phyloP scores from a whole-genome alignment of 30 jellyfish, hydroid and myxozoan species.

The Cassiopea andromeda region DNA sequence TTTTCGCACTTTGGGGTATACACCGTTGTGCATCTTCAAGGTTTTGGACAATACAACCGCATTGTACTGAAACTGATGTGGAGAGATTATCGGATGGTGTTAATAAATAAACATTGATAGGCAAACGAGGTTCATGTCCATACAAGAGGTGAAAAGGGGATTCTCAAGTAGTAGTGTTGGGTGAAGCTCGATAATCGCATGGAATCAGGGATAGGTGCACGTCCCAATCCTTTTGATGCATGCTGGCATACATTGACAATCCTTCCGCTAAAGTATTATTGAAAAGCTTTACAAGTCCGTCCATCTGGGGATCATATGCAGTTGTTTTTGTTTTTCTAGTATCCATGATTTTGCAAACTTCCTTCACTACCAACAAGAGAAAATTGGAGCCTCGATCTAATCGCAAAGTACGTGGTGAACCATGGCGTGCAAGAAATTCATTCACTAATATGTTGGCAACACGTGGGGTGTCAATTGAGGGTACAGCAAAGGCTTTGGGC shows the following conservation, averaged over 20 bases:
- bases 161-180: slow-evolving; percentile 30
- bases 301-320: slow-evolving; percentile 52
- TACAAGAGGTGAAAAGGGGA: slow-evolving; percentile 48
- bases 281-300: slow-evolving; percentile 55
- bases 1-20: slow-evolving; percentile 42
- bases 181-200: slow-evolving; percentile 50
- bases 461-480: slow-evolving; percentile 21
- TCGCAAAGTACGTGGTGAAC: slow-evolving; percentile 50
- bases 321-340: slow-evolving; percentile 29
- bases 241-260: slow-evolving; percentile 33
- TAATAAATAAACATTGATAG: slow-evolving; percentile 8
- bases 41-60: slow-evolving; percentile 2
- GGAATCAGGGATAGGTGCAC: not conserved
- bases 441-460: slow-evolving; percentile 42
- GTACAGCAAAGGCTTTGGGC: slow-evolving; percentile 57
- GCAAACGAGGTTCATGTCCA: slow-evolving; percentile 40
- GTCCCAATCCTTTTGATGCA: slow-evolving; percentile 43
- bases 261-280: slow-evolving; percentile 31
- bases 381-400: slow-evolving; percentile 37
- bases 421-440: slow-evolving; percentile 26
- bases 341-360: slow-evolving; percentile 4
- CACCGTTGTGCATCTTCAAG: slow-evolving; percentile 9
- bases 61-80: slow-evolving; percentile 12
- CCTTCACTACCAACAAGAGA: slow-evolving; percentile 3
- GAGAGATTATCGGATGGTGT: not conserved